Percentiles rank a stretch among this genome's conserved stretches.
Conservation (phyloP, 2,113 vertebrate genomes). For the Nesogale talazaci region DNA sequence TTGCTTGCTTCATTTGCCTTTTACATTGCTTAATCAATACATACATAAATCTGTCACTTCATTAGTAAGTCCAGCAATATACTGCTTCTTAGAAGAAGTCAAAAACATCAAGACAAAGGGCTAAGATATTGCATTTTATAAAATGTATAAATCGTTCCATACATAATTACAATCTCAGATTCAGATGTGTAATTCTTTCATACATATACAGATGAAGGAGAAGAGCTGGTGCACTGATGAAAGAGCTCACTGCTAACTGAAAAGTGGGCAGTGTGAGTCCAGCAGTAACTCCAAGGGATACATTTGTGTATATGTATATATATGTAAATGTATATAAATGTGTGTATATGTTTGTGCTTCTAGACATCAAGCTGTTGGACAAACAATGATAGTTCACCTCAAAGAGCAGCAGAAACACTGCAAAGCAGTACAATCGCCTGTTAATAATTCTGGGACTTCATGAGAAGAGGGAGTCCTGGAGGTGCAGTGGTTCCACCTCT, state of each 20-base stretch:
- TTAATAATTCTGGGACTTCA: constrained; percentile 48
- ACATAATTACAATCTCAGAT: neutral
- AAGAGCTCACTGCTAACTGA: neutral
- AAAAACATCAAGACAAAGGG: constrained; percentile 16
- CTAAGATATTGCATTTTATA: neutral
- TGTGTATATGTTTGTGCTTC: too few relatives aligned
- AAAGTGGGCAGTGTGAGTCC: neutral
- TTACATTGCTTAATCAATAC: neutral
- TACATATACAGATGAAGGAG: neutral
- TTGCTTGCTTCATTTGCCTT: neutral
- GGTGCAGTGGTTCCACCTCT: too few relatives aligned
- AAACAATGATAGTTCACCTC: constrained; percentile 15
- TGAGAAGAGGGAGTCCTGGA: too few relatives aligned
- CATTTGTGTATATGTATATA: too few relatives aligned
- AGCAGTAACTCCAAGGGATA: neutral
- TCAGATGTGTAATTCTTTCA: neutral
- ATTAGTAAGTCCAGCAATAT: neutral
- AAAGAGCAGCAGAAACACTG: neutral
- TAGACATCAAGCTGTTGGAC: neutral
- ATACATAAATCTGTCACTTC: neutral
- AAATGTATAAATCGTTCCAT: constrained; percentile 18
- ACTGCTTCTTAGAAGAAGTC: neutral
- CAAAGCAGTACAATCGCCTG: constrained; percentile 17
- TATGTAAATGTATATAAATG: too few relatives aligned
- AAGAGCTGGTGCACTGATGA: neutral